phyloP scores from a whole-genome alignment of 2,888 invertebrate genomes.

The Caprella mutica region DNA sequence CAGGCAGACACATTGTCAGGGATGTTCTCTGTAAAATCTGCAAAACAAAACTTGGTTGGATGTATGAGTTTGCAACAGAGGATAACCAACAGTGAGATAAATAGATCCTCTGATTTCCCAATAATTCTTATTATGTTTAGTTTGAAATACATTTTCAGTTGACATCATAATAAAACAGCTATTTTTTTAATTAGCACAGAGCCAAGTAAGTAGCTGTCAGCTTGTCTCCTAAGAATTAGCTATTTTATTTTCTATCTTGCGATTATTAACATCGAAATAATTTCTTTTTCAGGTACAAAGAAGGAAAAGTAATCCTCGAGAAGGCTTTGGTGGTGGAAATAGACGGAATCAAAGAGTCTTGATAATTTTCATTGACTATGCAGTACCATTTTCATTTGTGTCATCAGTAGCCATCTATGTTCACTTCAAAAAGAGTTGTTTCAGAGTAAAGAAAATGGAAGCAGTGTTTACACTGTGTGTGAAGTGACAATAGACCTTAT shows the following conservation, averaged over 20 bases:
- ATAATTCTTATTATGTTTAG: neutral
- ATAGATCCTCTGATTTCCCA: neutral
- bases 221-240: neutral
- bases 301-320: conserved; percentile 90
- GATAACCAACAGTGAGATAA: conserved; percentile 64
- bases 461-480: too few species aligned
- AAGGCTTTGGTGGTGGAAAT: conserved; percentile 88
- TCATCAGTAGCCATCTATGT: neutral
- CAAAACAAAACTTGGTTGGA: conserved; percentile 91
- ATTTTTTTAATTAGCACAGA: too few species aligned
- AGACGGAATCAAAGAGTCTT: conserved; percentile 60
- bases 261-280: neutral
- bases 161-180: too few species aligned
- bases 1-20: conserved; percentile 94
- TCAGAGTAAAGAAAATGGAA: too few species aligned
- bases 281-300: conserved; percentile 58
- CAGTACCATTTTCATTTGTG: neutral
- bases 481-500: too few species aligned
- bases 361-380: too few species aligned
- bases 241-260: neutral
- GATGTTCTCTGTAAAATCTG: conserved; percentile 98
- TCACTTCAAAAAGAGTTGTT: too few species aligned
- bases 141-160: neutral
- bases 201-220: too few species aligned
- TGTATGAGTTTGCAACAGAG: conserved; percentile 97